phyloP scores from a whole-genome alignment of 2,797 vertebrate genomes.

The Xenopus petersii region DNA sequence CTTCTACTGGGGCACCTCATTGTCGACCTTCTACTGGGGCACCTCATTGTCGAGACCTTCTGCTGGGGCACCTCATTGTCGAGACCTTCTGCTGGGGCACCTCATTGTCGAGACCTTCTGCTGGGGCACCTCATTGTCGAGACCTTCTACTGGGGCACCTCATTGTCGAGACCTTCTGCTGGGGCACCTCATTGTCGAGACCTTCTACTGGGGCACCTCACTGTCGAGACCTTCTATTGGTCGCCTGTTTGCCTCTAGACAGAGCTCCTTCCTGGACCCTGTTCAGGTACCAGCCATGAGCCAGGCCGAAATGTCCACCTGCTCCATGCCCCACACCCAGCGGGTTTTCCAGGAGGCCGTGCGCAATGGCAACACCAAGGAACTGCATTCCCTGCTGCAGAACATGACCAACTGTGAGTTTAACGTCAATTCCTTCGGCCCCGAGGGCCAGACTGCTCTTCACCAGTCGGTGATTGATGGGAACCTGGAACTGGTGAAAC shows the following conservation, averaged over 20 bases:
- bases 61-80: background rate
- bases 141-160: background rate
- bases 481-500: constrained; percentile 96
- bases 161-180: background rate
- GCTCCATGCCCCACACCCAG: constrained; percentile 87
- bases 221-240: too few species aligned
- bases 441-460: constrained; percentile 94
- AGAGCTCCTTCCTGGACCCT: too few species aligned
- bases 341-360: constrained; percentile 96
- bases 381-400: constrained; percentile 92
- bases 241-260: too few species aligned
- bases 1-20: too few species aligned
- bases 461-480: constrained; percentile 97
- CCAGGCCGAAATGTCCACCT: constrained; percentile 88
- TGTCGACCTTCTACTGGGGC: background rate
- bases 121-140: too few species aligned
- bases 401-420: constrained; percentile 97
- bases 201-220: too few species aligned
- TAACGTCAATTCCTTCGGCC: constrained; percentile 97
- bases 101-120: too few species aligned
- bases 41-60: too few species aligned
- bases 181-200: too few species aligned
- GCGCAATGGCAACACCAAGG: constrained; percentile 92
- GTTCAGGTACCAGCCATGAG: constrained; percentile 75
- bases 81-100: background rate